These are phyloP conservation scores for Drosophila mayri DNA, from an alignment of 1,140 invertebrate genomes.

Conservation along the genomic window DNA sequence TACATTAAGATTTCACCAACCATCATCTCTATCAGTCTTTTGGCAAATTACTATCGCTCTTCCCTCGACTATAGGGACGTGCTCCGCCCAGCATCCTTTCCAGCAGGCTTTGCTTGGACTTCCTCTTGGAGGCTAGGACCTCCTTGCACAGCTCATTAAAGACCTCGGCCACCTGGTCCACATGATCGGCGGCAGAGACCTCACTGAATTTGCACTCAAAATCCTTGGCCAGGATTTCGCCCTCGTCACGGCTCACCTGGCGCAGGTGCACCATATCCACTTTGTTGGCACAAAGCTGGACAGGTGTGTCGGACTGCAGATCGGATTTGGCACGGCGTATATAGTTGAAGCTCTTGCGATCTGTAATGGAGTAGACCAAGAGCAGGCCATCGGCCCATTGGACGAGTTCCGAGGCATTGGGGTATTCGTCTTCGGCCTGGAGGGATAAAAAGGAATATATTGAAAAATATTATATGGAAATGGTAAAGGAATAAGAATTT, in stretches of 20 bases:
- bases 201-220: conserved; percentile 95
- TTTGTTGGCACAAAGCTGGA: conserved; percentile 91
- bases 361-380: conserved; percentile 96
- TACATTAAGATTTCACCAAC: conserved; percentile 19
- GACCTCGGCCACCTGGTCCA: conserved; percentile 91
- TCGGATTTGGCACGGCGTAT: conserved; percentile 91
- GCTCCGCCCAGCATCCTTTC: conserved; percentile 92
- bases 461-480: neutral
- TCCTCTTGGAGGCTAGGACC: conserved; percentile 90
- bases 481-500: neutral
- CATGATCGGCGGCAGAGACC: conserved; percentile 95
- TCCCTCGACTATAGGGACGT: conserved; percentile 91
- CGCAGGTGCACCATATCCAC: conserved; percentile 96
- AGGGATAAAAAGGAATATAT: conserved; percentile 53
- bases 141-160: conserved; percentile 94
- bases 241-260: conserved; percentile 95
- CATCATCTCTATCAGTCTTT: conserved; percentile 88
- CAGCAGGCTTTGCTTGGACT: conserved; percentile 93
- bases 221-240: conserved; percentile 94
- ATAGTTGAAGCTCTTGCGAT: conserved; percentile 94
- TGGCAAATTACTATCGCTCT: conserved; percentile 93
- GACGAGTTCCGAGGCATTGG: conserved; percentile 89
- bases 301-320: conserved; percentile 90
- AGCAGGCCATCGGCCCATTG: conserved; percentile 96
- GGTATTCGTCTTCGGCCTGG: conserved; percentile 89